Evolutionary conservation across 1,140 invertebrate species (phyloP), one percentile per base, ranked within the genome.

Genomic region (Hypothenemus hampei): DNA sequence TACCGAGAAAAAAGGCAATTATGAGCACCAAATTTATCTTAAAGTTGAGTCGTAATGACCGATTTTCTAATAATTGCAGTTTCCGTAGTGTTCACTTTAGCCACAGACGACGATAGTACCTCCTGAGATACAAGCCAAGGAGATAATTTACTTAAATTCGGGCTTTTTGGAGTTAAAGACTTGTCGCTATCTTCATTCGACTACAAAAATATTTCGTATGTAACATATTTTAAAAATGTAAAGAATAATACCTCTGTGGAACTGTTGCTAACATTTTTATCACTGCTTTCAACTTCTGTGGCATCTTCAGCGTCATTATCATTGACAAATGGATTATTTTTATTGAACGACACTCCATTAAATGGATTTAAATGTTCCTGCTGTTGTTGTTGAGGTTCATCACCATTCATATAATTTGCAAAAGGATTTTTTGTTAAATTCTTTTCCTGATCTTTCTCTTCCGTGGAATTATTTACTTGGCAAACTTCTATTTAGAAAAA

Each of bases 11-110:
- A n/a, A n/a, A n/a, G n/a, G n/a, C n/a, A n/a, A n/a, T n/a, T n/a
- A n/a, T n/a, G n/a, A n/a, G n/a, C n/a, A n/a, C n/a, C 3, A 31
- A 8, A 3, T 31, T 3, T 11, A 31, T 11, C 11, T 18, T 56
- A 89, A 60, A 89, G 78, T 69, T 89, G 87, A 56, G 87, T 90
- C 56, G 86, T 90, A 58, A 90, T 89, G 61, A 90, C 87, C 53
- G 86, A 87, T 75, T 89, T 89, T 59, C 86, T 78, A 47, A 85
- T 84, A 51, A 88, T 84, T 57, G 83, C 76, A 44, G 82, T 81
- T 64, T 84, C 81, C 40, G 80, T 82, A 45, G 78, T 78, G 51
- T 81, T 79, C 4, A 80, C 75, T 47, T 81, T 77, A 47, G 81
- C 79, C 47, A 81, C 80, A 10, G 81, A 76, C 13, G 68, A 58